Evolutionary conservation across 2,888 invertebrate species (phyloP).

Genomic region (Hirudinaria manillensis): DNA sequence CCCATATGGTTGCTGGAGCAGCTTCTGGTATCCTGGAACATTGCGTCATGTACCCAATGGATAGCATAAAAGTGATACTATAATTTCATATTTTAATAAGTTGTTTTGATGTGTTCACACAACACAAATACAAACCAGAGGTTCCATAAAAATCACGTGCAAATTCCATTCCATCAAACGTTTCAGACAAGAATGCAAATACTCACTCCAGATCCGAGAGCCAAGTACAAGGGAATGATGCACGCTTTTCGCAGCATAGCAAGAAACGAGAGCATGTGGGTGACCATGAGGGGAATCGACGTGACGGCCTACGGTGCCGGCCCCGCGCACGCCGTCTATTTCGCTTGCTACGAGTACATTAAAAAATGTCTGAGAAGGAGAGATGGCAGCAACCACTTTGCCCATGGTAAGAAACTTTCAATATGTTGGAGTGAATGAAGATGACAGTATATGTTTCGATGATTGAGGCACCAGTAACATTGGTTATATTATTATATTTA

Average conservation of each 20-base stretch:
- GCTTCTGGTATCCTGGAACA: slow-evolving; percentile 97
- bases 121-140: background rate
- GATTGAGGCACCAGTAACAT: no score
- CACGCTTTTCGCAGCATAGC: slow-evolving; percentile 84
- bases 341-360: slow-evolving; percentile 90
- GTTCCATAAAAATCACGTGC: background rate
- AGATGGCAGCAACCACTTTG: slow-evolving; percentile 35
- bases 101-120: no score
- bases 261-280: slow-evolving; percentile 78
- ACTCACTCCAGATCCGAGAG: slow-evolving; percentile 69
- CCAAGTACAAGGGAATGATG: slow-evolving; percentile 69
- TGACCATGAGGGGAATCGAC: slow-evolving; percentile 84
- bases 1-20: slow-evolving; percentile 75
- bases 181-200: slow-evolving; percentile 94
- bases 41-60: slow-evolving; percentile 97
- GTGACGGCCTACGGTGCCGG: slow-evolving; percentile 88
- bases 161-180: background rate
- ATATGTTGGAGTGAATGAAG: no score
- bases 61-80: slow-evolving; percentile 85
- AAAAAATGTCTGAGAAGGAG: slow-evolving; percentile 57
- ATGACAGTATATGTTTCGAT: no score
- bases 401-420: slow-evolving; percentile 35
- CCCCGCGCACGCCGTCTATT: slow-evolving; percentile 96
- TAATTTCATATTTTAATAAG: background rate
- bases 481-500: no score